A percentile compares a stretch with the other conserved stretches of the same genome.
Evolutionary conservation across 2,797 vertebrate genomes (phyloP).

Genomic region (Moxostoma hubbsi): DNA sequence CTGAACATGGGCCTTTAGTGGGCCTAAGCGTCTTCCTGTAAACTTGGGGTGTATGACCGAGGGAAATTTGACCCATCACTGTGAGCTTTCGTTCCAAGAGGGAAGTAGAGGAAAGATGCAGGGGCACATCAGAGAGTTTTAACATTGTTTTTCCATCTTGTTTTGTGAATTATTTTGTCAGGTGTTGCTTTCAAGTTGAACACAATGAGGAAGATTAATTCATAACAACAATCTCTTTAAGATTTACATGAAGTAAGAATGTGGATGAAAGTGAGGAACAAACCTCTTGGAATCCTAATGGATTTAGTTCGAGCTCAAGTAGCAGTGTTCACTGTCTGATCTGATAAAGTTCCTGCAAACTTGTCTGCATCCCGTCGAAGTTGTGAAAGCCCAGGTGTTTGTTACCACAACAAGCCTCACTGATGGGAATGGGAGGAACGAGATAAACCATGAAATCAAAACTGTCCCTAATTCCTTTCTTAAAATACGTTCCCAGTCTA

Average conservation of each 20-base stretch:
- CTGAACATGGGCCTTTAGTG: constrained; percentile 63
- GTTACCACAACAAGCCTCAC: neutral
- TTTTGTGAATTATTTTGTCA: constrained; percentile 57
- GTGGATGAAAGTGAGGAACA: neutral
- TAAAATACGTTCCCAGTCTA: neutral
- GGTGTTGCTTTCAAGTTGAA: constrained; percentile 57
- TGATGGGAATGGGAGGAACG: neutral
- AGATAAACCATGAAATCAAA: neutral
- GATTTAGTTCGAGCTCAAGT: constrained; percentile 24
- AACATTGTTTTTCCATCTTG: constrained; percentile 56
- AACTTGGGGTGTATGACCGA: constrained; percentile 58
- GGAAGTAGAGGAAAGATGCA: constrained; percentile 64
- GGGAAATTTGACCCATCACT: constrained; percentile 62
- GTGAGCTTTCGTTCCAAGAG: constrained; percentile 51
- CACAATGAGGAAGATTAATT: constrained; percentile 71
- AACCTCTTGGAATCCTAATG: constrained; percentile 42
- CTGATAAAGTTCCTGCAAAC: constrained; percentile 48
- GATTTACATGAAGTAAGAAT: constrained; percentile 67
- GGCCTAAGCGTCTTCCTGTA: constrained; percentile 44
- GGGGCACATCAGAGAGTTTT: constrained; percentile 44
- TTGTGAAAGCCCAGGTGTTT: constrained; percentile 16
- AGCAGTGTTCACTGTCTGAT: constrained; percentile 10
- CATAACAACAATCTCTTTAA: constrained; percentile 60
- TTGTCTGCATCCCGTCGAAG: constrained; percentile 33
- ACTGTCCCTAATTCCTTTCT: neutral